phyloP scores from a whole-genome alignment of 1,140 invertebrate genomes.

The Euura saliciscinereae region DNA sequence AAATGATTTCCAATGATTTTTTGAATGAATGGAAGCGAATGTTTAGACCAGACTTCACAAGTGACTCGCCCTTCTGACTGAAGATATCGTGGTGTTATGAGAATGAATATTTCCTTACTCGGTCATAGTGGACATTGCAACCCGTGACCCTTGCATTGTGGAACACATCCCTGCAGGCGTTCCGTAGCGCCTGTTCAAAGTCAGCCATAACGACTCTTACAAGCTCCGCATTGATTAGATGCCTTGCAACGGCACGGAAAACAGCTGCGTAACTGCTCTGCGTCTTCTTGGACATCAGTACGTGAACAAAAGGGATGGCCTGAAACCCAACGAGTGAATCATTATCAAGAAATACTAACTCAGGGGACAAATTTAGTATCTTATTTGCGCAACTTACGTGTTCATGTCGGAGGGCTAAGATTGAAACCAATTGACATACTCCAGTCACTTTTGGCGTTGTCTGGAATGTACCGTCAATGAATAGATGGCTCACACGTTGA shows the following conservation, averaged over 20 bases:
- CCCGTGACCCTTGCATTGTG: neutral
- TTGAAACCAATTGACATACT: conserved; percentile 7
- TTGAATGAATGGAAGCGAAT: conserved; percentile 3
- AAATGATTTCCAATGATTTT: neutral
- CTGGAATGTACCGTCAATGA: conserved; percentile 15
- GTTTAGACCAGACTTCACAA: too few relatives aligned
- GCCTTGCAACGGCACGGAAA: neutral
- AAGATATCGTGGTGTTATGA: too few relatives aligned
- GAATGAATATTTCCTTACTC: neutral
- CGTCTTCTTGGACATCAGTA: conserved; percentile 11
- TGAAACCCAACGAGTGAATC: neutral
- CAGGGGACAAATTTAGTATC: neutral
- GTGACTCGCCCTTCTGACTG: too few relatives aligned
- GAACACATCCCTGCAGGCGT: conserved; percentile 1
- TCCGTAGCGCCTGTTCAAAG: conserved; percentile 14
- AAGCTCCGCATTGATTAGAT: neutral
- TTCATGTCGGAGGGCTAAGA: conserved; percentile 13
- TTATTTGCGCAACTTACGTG: conserved; percentile 13
- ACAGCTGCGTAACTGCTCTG: conserved; percentile 9
- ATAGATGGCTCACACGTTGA: neutral
- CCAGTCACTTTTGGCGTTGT: conserved; percentile 4
- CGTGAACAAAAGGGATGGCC: conserved; percentile 14
- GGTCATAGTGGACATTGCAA: conserved; percentile 15
- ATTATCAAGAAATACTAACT: neutral
- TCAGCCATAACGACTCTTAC: conserved; percentile 13